phyloP scores from a whole-genome alignment of 2,797 vertebrate genomes.

The Stomatorhinus walkeri region DNA sequence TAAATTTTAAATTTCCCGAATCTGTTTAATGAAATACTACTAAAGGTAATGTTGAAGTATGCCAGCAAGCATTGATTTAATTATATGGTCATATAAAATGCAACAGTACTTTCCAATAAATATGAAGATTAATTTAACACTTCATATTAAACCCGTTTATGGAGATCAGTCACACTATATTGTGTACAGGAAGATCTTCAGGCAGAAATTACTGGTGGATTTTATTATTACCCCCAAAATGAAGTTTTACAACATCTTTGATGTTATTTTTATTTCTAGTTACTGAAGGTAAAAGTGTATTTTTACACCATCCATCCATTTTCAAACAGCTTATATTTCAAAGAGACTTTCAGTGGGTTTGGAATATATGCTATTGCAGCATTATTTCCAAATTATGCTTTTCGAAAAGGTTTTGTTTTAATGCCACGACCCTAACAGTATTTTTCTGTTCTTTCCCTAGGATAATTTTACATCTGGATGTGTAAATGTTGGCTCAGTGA shows the following conservation, averaged over 20 bases:
- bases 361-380: neutral
- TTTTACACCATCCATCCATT: neutral
- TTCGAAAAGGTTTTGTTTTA: neutral
- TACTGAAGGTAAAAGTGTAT: neutral
- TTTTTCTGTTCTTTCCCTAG: neutral
- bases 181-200: neutral
- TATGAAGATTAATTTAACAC: neutral
- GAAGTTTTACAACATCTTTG: neutral
- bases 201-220: neutral
- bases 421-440: neutral
- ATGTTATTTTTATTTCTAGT: neutral
- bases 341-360: neutral
- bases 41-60: neutral
- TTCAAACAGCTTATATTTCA: neutral
- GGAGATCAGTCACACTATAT: neutral
- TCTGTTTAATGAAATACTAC: neutral
- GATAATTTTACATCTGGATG: neutral
- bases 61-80: neutral
- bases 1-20: neutral
- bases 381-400: constrained; percentile 3
- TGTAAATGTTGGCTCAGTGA: neutral
- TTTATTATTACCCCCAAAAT: neutral
- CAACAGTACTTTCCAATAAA: neutral
- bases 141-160: neutral
- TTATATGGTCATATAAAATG: neutral